phyloP scores from a whole-genome alignment of 2,888 invertebrate genomes.

The Phanerotoma sp. region DNA sequence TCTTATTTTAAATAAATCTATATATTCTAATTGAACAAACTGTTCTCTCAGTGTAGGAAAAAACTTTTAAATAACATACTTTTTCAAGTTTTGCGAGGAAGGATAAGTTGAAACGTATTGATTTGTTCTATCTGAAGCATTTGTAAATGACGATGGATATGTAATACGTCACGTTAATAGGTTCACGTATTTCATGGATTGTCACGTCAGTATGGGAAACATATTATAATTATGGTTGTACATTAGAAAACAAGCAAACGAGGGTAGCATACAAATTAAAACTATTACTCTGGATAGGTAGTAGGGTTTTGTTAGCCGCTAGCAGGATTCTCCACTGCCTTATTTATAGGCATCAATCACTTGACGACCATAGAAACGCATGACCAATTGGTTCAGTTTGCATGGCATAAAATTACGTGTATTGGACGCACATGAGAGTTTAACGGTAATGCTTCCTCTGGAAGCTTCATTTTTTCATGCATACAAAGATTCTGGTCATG shows the following conservation, averaged over 20 bases:
- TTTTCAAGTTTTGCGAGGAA: too few relatives aligned
- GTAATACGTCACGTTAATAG: too few relatives aligned
- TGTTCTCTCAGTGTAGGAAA: too few relatives aligned
- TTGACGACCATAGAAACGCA: slow-evolving; percentile 22
- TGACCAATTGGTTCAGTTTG: slow-evolving; percentile 1
- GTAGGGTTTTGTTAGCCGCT: slow-evolving; percentile 9
- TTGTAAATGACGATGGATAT: too few relatives aligned
- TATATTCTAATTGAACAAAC: too few relatives aligned
- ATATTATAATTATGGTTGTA: too few relatives aligned
- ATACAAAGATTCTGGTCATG: slow-evolving; percentile 41
- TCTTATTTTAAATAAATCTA: too few relatives aligned
- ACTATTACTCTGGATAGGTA: not conserved
- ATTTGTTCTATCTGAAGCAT: too few relatives aligned
- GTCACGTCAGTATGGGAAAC: too few relatives aligned
- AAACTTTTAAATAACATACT: too few relatives aligned
- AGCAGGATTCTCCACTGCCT: slow-evolving; percentile 26
- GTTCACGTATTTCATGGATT: too few relatives aligned
- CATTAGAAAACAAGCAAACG: not conserved
- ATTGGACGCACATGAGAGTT: slow-evolving; percentile 28
- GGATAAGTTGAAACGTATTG: too few relatives aligned
- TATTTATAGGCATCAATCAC: slow-evolving; percentile 29
- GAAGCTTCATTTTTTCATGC: slow-evolving; percentile 28
- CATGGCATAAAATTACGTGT: slow-evolving; percentile 1
- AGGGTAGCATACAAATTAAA: not conserved
- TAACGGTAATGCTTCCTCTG: slow-evolving; percentile 44